Evolutionary conservation across 1,140 invertebrate species (phyloP).

Genomic region (Sarcophaga peregrina): DNA sequence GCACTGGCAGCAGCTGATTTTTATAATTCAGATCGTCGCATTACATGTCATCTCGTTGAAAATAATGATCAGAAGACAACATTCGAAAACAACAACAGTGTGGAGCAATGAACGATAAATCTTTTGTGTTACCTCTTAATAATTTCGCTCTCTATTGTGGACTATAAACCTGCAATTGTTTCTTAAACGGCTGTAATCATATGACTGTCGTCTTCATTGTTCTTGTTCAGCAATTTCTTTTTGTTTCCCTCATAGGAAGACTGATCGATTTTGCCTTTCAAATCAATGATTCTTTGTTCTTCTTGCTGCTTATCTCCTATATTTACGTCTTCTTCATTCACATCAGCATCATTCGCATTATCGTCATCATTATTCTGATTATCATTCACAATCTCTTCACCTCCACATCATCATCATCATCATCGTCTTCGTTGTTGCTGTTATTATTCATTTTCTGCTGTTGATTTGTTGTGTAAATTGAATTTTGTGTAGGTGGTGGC

Average conservation of each 20-base stretch:
- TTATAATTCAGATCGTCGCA: no score
- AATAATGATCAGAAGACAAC: background rate
- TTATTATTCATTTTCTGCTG: background rate
- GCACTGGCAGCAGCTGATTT: background rate
- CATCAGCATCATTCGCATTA: constrained; percentile 42
- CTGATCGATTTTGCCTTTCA: constrained; percentile 51
- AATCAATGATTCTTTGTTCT: constrained; percentile 45
- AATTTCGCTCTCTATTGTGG: no score
- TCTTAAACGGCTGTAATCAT: constrained; percentile 60
- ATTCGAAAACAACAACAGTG: no score
- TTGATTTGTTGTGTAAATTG: constrained; percentile 17
- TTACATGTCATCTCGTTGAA: background rate
- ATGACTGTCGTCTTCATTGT: constrained; percentile 60
- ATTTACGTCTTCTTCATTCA: constrained; percentile 44
- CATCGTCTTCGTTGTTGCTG: constrained; percentile 11
- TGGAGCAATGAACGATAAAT: background rate
- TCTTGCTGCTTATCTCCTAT: background rate
- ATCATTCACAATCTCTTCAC: constrained; percentile 43
- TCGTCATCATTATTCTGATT: constrained; percentile 43
- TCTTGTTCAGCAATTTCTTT: constrained; percentile 52
- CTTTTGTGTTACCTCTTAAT: background rate
- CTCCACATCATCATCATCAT: constrained; percentile 15
- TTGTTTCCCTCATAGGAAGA: constrained; percentile 58
- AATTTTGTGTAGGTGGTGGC: constrained; percentile 49
- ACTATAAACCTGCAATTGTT: background rate